phyloP scores from a whole-genome alignment of 2,888 invertebrate species.

The Abrostola tripartita region DNA sequence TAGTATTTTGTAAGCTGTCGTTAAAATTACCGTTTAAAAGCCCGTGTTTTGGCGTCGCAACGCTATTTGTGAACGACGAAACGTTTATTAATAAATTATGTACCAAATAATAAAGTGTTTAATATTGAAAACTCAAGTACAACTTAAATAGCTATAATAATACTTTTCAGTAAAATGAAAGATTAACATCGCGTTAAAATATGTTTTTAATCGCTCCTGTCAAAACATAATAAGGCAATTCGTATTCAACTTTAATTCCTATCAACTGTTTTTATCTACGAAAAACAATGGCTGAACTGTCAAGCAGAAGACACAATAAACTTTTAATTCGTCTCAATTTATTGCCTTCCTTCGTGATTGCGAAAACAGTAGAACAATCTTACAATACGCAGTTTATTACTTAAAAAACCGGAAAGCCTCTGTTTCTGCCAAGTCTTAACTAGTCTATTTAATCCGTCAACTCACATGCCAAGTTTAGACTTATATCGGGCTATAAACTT shows the following conservation, averaged over 20 bases:
- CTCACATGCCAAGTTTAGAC: slow-evolving; percentile 42
- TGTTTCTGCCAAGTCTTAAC: slow-evolving; percentile 27
- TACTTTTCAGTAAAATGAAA: background rate
- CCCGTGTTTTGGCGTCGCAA: background rate
- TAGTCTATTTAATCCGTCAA: slow-evolving; percentile 41
- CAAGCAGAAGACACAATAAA: slow-evolving; percentile 8
- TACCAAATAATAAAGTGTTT: too few species aligned
- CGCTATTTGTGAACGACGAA: background rate
- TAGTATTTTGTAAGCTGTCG: background rate
- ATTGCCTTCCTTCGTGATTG: background rate
- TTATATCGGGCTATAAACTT: slow-evolving; percentile 41
- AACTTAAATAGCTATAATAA: too few species aligned
- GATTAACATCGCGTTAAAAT: slow-evolving; percentile 21
- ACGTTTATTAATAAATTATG: too few species aligned
- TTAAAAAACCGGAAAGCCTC: slow-evolving; percentile 6
- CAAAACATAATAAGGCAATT: slow-evolving; percentile 2
- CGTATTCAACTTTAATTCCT: slow-evolving; percentile 11
- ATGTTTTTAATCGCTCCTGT: slow-evolving; percentile 19
- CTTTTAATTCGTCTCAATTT: slow-evolving; percentile 13
- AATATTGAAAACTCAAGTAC: too few species aligned
- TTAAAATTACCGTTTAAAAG: background rate
- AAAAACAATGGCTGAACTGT: background rate
- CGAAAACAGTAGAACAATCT: slow-evolving; percentile 4
- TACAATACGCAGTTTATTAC: background rate
- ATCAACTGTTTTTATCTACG: background rate